Evolutionary conservation across 2,797 vertebrate genomes (phyloP).

Genomic region (Rousettus madagascariensis): DNA sequence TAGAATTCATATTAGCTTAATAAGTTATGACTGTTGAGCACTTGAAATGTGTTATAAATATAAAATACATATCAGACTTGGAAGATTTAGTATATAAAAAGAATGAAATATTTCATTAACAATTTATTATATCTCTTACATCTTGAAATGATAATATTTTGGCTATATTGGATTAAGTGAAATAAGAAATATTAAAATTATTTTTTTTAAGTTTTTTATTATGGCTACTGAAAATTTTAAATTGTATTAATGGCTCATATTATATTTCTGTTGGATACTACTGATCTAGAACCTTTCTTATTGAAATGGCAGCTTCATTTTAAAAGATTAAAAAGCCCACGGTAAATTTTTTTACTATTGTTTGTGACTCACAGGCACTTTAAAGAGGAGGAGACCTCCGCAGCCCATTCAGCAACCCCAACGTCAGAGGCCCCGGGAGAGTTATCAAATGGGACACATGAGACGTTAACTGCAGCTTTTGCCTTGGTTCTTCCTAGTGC

Average conservation of each 20-base stretch:
- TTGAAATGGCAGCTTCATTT: not conserved
- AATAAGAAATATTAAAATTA: constrained; percentile 9
- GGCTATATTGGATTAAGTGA: not conserved
- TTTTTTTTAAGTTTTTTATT: not conserved
- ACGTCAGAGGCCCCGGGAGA: constrained; percentile 88
- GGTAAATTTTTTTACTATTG: not conserved
- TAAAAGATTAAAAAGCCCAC: not conserved
- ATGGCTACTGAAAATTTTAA: not conserved
- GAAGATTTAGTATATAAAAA: not conserved
- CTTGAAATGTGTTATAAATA: not conserved
- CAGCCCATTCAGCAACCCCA: constrained; percentile 87
- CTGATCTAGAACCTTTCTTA: not conserved
- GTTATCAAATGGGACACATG: constrained; percentile 95
- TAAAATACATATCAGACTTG: not conserved
- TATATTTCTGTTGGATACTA: constrained; percentile 2
- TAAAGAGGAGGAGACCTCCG: constrained; percentile 92
- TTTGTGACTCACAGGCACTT: constrained; percentile 88
- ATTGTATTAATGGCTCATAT: not conserved
- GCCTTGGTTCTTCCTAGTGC: constrained; percentile 97
- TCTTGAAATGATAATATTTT: constrained; percentile 36
- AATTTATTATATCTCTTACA: not conserved
- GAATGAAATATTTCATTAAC: constrained; percentile 11
- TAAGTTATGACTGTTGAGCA: not conserved
- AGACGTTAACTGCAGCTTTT: constrained; percentile 91
- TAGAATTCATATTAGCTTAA: not conserved